Evolutionary conservation across 2,113 vertebrate genomes (phyloP), one percentile per base, ranked within the genome.

Genomic region (Hemibagrus wyckioides): DNA sequence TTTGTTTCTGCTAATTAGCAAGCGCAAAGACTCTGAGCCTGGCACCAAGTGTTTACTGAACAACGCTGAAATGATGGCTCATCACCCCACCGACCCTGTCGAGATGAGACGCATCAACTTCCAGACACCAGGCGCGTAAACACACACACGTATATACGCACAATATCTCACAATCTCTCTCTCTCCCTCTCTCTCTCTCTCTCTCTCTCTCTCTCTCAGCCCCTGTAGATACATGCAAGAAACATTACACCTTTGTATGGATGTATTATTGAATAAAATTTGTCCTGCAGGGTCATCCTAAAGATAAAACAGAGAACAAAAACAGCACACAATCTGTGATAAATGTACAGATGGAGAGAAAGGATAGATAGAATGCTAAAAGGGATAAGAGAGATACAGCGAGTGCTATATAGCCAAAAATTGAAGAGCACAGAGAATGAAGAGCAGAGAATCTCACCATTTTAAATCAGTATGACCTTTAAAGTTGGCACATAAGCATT

Each of bases 21-120:
- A 99, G 94, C 95, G 98, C 86, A 99, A 99, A 89, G 97, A 99
- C 89, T 98, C 97, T 0, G 98, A 99, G 91, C 97, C 98, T 0
- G 96, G 97, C 81, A 99, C 97, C 82, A 99, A 99, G 91, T 99
- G 98, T 89, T 96, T 99, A 41, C 91, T 99, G 91, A 97, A 97
- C 94, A 99, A 99, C 0, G 97, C 97, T 0, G 98, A 99, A 85
- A 97, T 98, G 81, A 93, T 97, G 85, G 96, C 98, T 0, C 97
- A 99, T 91, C 97, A 99, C 93, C 97, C 98, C 0, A 99, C 98
- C 30, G 98, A 99, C 93, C 98, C 98, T 0, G 98, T 99, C 90
- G 98, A 99, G 91, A 99, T 99, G 97, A 96, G 98, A 8, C 95
- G 98, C 88, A 98, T 99, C 90, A 99, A 99, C 94, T 99, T 99